Evolutionary conservation across 2,888 invertebrate species (phyloP).

Genomic region (Prosopocoilus inquinatus): DNA sequence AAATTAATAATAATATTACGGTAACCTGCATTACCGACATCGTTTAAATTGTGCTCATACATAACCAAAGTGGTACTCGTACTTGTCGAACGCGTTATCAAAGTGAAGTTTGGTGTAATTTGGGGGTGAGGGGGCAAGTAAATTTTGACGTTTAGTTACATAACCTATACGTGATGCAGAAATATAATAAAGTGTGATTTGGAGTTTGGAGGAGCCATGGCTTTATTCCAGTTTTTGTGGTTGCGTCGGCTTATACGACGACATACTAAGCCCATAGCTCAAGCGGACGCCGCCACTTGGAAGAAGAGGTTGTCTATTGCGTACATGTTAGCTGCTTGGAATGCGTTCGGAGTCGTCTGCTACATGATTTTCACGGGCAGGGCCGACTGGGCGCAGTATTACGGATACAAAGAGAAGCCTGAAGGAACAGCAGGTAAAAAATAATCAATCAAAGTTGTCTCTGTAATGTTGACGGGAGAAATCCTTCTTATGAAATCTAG

Average conservation of each 20-base stretch:
- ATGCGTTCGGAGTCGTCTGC: conserved; percentile 65
- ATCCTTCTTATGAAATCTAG: not conserved
- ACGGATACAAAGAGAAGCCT: conserved; percentile 63
- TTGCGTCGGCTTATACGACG: conserved; percentile 53
- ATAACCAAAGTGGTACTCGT: too few species aligned
- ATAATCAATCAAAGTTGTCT: not conserved
- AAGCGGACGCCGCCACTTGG: conserved; percentile 58
- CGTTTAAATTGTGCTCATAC: too few species aligned
- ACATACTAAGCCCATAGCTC: conserved; percentile 53
- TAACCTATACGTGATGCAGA: not conserved
- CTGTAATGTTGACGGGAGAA: too few species aligned
- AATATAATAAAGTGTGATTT: not conserved
- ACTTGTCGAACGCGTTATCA: too few species aligned
- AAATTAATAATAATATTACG: too few species aligned
- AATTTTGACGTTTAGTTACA: not conserved
- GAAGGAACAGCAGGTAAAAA: conserved; percentile 57
- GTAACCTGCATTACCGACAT: too few species aligned
- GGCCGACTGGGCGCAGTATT: conserved; percentile 65
- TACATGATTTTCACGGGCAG: conserved; percentile 62
- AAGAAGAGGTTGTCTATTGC: conserved; percentile 61
- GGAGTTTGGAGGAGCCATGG: not conserved
- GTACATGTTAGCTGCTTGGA: conserved; percentile 69
- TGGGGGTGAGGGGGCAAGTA: too few species aligned
- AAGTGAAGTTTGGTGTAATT: too few species aligned
- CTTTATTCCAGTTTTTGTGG: conserved; percentile 40